A percentile compares a stretch with the other conserved stretches of the same genome.
phyloP scores from a whole-genome alignment of 2,888 invertebrate genomes.

The Aphidoletes aphidimyza region DNA sequence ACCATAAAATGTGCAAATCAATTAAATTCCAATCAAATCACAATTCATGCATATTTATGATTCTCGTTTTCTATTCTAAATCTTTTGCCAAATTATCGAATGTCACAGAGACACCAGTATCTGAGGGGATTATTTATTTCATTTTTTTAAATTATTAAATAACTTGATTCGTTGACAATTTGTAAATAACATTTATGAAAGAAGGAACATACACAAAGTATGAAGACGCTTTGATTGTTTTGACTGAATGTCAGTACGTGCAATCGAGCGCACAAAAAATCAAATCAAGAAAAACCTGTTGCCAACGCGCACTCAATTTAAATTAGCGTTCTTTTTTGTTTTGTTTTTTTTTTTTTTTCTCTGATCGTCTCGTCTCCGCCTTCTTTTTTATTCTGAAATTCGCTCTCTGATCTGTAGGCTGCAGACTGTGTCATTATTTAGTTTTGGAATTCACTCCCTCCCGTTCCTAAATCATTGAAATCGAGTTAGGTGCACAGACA shows the following conservation, averaged over 20 bases:
- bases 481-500: no score
- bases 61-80: background rate
- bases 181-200: background rate
- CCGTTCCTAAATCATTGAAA: no score
- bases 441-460: no score
- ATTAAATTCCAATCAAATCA: background rate
- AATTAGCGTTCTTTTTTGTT: background rate
- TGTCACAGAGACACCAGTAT: background rate
- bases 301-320: background rate
- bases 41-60: background rate
- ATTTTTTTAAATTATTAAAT: slow-evolving; percentile 18
- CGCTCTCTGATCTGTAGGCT: no score
- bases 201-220: no score
- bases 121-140: background rate
- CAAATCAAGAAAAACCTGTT: slow-evolving; percentile 35
- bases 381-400: no score
- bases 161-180: background rate
- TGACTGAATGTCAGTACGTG: background rate
- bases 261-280: background rate
- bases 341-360: no score
- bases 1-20: background rate
- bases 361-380: no score
- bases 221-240: no score
- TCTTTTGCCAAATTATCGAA: background rate
- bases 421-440: no score